These are phyloP conservation scores for Podarcis raffonei DNA, from an alignment of 2,113 vertebrate genomes.

Conservation along the genomic window DNA sequence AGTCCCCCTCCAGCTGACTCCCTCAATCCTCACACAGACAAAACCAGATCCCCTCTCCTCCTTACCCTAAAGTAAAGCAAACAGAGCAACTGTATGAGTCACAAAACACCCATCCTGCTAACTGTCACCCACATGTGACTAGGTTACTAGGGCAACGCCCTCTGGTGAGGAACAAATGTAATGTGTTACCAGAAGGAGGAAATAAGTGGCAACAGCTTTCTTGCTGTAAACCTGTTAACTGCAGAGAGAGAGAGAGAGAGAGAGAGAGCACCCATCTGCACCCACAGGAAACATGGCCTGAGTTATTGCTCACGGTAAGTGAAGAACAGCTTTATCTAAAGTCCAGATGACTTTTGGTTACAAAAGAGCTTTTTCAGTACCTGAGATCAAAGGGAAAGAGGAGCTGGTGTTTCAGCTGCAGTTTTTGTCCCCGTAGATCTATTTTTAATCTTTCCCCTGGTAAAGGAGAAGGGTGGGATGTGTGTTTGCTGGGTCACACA, in stretches of 20 bases:
- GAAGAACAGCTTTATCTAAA: fast-evolving
- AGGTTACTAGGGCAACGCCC: neutral
- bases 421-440: fast-evolving
- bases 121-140: neutral
- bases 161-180: neutral
- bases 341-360: neutral
- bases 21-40: neutral
- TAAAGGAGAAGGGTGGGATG: too few species aligned
- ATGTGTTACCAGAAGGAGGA: neutral
- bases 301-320: constrained; percentile 57
- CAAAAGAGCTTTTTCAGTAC: fast-evolving
- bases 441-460: neutral
- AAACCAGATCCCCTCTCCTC: fast-evolving
- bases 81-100: fast-evolving
- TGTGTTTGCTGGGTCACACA: neutral
- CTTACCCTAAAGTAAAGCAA: neutral
- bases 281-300: constrained; percentile 24
- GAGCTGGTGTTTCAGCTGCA: neutral
- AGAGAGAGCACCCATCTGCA: neutral
- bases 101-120: neutral
- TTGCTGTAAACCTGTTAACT: neutral
- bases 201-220: neutral
- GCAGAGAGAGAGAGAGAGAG: neutral
- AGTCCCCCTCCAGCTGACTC: too few species aligned
- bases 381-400: fast-evolving